These are phyloP conservation scores for Dicranocentrus wangi DNA, from an alignment of 2,888 invertebrate genomes.

Conservation along the genomic window DNA sequence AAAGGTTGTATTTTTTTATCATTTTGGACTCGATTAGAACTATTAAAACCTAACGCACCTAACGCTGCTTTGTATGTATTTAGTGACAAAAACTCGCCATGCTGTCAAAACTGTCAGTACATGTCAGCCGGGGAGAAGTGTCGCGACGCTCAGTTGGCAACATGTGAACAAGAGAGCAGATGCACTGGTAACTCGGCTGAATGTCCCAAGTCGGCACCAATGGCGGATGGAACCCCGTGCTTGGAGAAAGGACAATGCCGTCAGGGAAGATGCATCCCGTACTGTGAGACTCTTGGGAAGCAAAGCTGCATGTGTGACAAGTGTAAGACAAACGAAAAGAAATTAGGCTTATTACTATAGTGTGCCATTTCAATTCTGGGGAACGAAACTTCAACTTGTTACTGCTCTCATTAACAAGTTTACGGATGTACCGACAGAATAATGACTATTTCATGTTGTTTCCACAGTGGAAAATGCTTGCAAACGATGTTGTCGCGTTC, in stretches of 20 bases:
- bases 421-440: background rate
- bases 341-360: background rate
- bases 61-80: too few species aligned
- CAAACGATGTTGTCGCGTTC: slow-evolving; percentile 93
- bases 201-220: slow-evolving; percentile 90
- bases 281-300: slow-evolving; percentile 93
- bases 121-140: slow-evolving; percentile 80
- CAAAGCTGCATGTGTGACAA: slow-evolving; percentile 98
- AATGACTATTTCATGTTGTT: background rate
- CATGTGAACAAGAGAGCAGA: slow-evolving; percentile 88
- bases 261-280: slow-evolving; percentile 93
- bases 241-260: slow-evolving; percentile 93
- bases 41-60: too few species aligned
- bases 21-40: too few species aligned
- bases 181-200: slow-evolving; percentile 88
- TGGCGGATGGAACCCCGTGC: slow-evolving; percentile 90
- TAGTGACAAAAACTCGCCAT: slow-evolving; percentile 96
- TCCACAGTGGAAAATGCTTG: slow-evolving; percentile 90
- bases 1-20: too few species aligned
- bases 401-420: background rate
- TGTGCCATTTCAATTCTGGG: slow-evolving; percentile 10
- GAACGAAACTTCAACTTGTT: too few species aligned
- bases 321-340: slow-evolving; percentile 78
- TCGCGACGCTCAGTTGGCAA: slow-evolving; percentile 90
- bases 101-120: slow-evolving; percentile 89